Conservation (phyloP, 2,113 vertebrate genomes). For the Tychaedon coryphoeus region DNA sequence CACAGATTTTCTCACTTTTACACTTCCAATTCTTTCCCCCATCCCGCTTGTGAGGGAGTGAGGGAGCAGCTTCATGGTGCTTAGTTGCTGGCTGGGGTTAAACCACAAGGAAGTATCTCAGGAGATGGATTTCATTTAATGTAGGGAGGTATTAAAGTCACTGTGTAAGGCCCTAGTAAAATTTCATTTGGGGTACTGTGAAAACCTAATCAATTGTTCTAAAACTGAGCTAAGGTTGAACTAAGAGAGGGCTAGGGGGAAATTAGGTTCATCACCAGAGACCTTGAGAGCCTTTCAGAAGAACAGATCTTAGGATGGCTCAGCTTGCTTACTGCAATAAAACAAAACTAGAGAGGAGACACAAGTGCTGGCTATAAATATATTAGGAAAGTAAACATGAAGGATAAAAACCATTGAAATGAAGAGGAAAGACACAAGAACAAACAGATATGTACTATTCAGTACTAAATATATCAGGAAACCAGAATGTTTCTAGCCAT, state of each 20-base stretch:
- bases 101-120: background rate
- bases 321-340: conserved; percentile 18
- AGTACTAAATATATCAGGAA: background rate
- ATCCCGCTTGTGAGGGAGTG: background rate
- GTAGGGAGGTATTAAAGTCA: background rate
- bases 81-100: background rate
- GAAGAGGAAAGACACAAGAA: background rate
- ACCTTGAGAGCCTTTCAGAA: background rate
- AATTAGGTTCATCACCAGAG: background rate
- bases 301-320: background rate
- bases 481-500: background rate
- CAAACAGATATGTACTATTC: background rate
- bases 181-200: background rate
- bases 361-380: background rate
- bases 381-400: background rate
- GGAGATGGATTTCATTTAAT: background rate
- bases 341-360: background rate
- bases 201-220: background rate
- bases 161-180: background rate
- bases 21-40: background rate
- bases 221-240: background rate
- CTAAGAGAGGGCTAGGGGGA: background rate
- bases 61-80: background rate
- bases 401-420: background rate
- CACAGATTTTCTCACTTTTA: background rate